Evolutionary conservation across 2,797 vertebrate genomes (phyloP).

Genomic region (Schizothorax lantsangensis): DNA sequence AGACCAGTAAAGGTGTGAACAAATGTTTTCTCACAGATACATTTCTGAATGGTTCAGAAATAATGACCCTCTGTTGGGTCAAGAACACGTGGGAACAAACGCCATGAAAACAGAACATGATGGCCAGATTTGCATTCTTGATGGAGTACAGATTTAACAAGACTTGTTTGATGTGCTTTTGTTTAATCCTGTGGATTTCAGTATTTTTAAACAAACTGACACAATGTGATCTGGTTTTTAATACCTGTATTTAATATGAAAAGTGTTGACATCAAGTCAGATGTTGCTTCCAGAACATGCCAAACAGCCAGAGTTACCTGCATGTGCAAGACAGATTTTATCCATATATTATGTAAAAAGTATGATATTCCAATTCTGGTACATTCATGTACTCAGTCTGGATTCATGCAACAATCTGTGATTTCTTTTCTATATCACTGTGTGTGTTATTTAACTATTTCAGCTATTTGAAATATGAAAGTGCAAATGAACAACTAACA

Average conservation of each 20-base stretch:
- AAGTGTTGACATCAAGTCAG: neutral
- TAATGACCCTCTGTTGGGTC: constrained; percentile 40
- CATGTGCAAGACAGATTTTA: neutral
- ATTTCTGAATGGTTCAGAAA: constrained; percentile 55
- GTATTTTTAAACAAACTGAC: constrained; percentile 55
- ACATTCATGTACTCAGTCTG: neutral
- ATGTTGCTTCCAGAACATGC: constrained; percentile 43
- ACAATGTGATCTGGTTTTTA: constrained; percentile 49
- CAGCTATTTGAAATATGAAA: neutral
- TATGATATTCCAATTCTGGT: neutral
- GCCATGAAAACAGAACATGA: constrained; percentile 39
- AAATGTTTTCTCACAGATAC: constrained; percentile 19
- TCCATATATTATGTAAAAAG: neutral
- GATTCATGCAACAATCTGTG: neutral
- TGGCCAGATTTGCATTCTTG: constrained; percentile 49
- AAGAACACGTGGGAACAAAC: constrained; percentile 45
- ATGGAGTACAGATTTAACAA: constrained; percentile 36
- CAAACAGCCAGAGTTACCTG: constrained; percentile 37
- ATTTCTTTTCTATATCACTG: neutral
- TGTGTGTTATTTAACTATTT: neutral
- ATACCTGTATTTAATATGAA: constrained; percentile 32
- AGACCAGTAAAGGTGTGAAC: constrained; percentile 58
- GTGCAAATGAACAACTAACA: neutral
- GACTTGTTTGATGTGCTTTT: constrained; percentile 51
- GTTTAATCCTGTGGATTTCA: constrained; percentile 68